Conservation (phyloP, 1,140 invertebrate genomes). For the Halictus rubicundus region DNA sequence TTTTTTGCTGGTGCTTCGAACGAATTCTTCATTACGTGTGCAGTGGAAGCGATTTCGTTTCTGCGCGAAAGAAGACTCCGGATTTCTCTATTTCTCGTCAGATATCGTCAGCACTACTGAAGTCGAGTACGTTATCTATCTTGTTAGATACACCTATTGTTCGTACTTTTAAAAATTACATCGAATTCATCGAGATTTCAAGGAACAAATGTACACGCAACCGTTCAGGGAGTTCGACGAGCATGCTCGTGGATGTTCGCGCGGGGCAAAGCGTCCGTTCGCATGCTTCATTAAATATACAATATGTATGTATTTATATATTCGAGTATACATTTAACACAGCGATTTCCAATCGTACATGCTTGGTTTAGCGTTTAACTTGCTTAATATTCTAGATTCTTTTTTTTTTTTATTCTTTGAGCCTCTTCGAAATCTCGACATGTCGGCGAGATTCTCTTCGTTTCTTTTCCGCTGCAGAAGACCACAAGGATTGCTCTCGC, state of each 20-base stretch:
- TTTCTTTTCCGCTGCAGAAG: neutral
- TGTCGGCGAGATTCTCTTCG: neutral
- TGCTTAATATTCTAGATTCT: neutral
- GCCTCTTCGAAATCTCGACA: neutral
- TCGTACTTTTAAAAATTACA: constrained; percentile 23
- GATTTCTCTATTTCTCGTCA: neutral
- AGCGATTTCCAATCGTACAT: constrained; percentile 11
- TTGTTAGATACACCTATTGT: neutral
- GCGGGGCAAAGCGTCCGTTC: neutral
- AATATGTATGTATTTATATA: neutral
- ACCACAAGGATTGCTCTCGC: neutral
- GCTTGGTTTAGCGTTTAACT: neutral
- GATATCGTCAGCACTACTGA: neutral
- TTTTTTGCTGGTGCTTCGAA: neutral
- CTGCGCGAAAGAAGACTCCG: neutral
- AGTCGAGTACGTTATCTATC: neutral
- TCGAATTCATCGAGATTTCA: neutral
- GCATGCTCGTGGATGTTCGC: neutral
- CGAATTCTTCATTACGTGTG: neutral
- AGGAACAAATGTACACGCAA: constrained; percentile 1
- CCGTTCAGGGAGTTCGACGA: neutral
- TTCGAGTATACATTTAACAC: constrained; percentile 8
- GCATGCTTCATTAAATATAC: neutral
- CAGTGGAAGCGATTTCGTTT: neutral
- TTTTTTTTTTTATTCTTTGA: neutral